Base-by-base conservation (phyloP, 1,140 invertebrate genomes). In the Sitophilus oryzae region DNA sequence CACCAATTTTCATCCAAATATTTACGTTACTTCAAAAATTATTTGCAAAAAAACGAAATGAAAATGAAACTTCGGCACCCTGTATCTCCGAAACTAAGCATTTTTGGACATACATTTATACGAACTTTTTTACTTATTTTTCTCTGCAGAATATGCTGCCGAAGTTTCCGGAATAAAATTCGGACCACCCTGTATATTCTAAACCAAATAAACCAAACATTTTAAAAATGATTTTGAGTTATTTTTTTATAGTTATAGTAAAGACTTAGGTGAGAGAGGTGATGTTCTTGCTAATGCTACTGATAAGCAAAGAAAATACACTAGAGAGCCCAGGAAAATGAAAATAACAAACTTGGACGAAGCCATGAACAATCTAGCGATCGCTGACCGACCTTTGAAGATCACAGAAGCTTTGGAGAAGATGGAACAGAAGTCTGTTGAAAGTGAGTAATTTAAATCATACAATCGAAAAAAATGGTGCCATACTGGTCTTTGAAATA, bases 181-280 rank as follows among this genome's bases (percentile, higher is more conserved):
- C n/a, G n/a, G n/a, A n/a, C n/a, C n/a, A n/a, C n/a, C n/a, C n/a
- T n/a, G n/a, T n/a, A n/a, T n/a, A n/a, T n/a, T n/a, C n/a, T n/a
- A n/a, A n/a, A n/a, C n/a, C n/a, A n/a, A n/a, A n/a, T n/a, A n/a
- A n/a, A n/a, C n/a, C 10, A 42, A 42, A 42, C 40, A 18, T 16
- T 42, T 42, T 18, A 42, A 42, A 19, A 18, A 20, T 14, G n/a
- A n/a, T n/a, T n/a, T n/a, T n/a, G n/a, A 3, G 18, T n/a, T 18
- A 47, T 8, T 49, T 9, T n/a, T 52, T 52, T 25, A 19, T 37
- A 52, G 55, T 14, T 85, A 88, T 59, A 81, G 78, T 2, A 85
- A 85, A 63, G 81, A 85, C 69, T 66, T 82, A 4, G 80, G 77
- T 2, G 82, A 84, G 43, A 69, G 77, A 14, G 77, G 79, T 8